Base-by-base conservation (phyloP, 2,113 vertebrate species). In the Tringa solitaria region DNA sequence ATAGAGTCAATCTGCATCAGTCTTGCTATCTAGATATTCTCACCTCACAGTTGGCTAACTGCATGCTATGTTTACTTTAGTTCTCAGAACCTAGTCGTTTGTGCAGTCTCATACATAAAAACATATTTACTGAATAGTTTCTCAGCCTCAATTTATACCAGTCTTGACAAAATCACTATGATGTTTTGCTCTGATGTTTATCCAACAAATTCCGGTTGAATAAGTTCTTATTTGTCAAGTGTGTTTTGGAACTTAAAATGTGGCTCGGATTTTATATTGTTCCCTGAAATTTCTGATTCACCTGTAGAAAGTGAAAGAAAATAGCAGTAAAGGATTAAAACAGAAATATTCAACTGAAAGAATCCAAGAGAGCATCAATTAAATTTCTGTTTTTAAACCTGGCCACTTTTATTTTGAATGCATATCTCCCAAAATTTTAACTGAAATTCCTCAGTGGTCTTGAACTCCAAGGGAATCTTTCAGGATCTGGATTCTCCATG, bases 51-150 rank as follows among this genome's bases (percentile, higher is more conserved):
- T 0, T 90, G 48, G 7, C 24, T 63, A 56, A 74, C 21, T 12
- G 37, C 23, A 32, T 3, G 4, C 18, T 12, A 15, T 1, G 0
- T 23, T 51, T 54, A 54, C 28, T 51, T 30, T 15, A 60, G 16
- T 50, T 75, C 35, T 70, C 20, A 51, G n/a, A 81, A 33, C 12
- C 5, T 76, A 27, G 14, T 67, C 0, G 0, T 6, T 93, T 54
- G 11, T 41, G 10, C 18, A 69, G 9, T 32, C 14, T 59, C 2
- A 5, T 37, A 23, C 9, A 8, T 30, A 26, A 84, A 87, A 80
- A 12, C 9, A 46, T 43, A 63, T 33, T 50, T 28, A 65, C 4
- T 37, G 22, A 46, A 68, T 45, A 54, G 32, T 57, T 86, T 72
- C 15, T 72, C 37, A 59, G 20, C 14, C 12, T 69, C 28, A 54